Percentiles rank a stretch among this genome's conserved stretches.
These are phyloP conservation scores for Brachyhypopomus occidentalis DNA, from an alignment of 2,113 vertebrate species.

Conservation along the genomic window DNA sequence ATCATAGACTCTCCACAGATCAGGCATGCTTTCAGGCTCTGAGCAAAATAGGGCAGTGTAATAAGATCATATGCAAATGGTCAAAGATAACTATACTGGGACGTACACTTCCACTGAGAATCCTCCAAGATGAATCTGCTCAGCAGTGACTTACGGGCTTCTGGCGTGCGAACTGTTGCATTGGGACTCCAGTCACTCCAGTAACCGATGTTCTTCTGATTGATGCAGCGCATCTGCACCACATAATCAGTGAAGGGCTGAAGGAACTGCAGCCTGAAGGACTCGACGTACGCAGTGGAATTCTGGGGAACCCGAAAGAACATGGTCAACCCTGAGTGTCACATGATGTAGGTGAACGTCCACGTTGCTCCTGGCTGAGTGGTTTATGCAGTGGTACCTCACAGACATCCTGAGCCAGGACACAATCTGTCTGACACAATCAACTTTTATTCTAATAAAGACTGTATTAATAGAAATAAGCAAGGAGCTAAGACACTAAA, in stretches of 20 bases:
- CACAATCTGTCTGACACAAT: too few species aligned
- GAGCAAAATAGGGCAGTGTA: slow-evolving; percentile 42
- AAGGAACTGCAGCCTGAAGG: slow-evolving; percentile 85
- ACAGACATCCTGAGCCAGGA: too few species aligned
- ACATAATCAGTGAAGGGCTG: slow-evolving; percentile 79
- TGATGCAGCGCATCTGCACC: slow-evolving; percentile 79
- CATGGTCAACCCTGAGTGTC: neutral
- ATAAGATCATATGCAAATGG: neutral
- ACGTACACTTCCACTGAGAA: neutral
- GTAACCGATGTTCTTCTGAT: slow-evolving; percentile 58
- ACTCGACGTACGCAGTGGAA: slow-evolving; percentile 70
- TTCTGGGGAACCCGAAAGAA: slow-evolving; percentile 75
- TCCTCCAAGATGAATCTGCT: neutral
- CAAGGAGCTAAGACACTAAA: too few species aligned
- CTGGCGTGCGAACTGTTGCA: slow-evolving; percentile 71
- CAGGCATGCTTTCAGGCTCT: slow-evolving; percentile 82
- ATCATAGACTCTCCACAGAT: slow-evolving; percentile 78
- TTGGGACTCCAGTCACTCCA: slow-evolving; percentile 92
- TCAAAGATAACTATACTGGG: too few species aligned
- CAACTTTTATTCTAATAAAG: too few species aligned
- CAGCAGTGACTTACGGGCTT: slow-evolving; percentile 74
- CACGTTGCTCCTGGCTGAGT: neutral
- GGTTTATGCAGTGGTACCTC: neutral
- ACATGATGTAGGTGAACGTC: neutral
- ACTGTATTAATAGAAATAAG: too few species aligned